Conservation (phyloP, 2,113 vertebrate species). For the Chaetura pelagica region DNA sequence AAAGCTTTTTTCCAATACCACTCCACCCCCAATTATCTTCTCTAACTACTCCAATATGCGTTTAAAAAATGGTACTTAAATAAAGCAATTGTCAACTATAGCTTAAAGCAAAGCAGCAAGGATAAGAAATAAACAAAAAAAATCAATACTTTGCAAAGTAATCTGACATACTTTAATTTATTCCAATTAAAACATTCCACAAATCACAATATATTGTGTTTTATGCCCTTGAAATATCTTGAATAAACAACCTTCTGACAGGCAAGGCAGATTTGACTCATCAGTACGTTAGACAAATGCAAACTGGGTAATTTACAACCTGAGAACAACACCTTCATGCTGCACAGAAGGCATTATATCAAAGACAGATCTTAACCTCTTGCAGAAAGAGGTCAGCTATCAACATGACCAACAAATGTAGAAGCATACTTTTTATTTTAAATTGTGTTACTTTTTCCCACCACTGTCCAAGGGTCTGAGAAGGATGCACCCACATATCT, state of each 20-base stretch:
- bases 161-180: neutral
- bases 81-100: neutral
- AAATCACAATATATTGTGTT: neutral
- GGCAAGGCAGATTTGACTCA: neutral
- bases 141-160: neutral
- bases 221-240: neutral
- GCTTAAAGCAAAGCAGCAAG: neutral
- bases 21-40: neutral
- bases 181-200: neutral
- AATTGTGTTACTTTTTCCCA: neutral
- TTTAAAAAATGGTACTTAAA: slow-evolving; percentile 51
- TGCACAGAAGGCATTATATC: neutral
- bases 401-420: neutral
- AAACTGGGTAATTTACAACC: neutral
- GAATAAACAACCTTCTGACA: neutral
- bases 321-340: neutral
- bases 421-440: neutral
- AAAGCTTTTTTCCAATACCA: neutral
- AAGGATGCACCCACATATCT: neutral
- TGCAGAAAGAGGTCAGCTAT: neutral
- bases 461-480: neutral
- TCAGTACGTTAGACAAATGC: neutral
- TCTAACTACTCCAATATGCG: slow-evolving; percentile 17
- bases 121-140: neutral
- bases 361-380: neutral